phyloP scores from a whole-genome alignment of 1,140 invertebrate species.

The Fopius arisanus region DNA sequence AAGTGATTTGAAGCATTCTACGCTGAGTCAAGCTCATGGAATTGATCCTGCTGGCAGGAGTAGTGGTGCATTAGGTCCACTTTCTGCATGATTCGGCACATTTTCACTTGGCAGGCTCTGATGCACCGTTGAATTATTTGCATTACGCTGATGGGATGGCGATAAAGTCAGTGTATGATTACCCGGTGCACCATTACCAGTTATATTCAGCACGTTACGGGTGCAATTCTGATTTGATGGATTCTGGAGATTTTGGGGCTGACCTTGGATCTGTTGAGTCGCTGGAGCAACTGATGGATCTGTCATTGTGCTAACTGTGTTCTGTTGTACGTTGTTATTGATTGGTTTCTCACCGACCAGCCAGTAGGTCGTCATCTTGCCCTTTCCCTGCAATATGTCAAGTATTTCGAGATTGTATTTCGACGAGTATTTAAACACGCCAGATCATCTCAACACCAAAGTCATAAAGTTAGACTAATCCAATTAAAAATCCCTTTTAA shows the following conservation, averaged over 20 bases:
- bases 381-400: slow-evolving; percentile 77
- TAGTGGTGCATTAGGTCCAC: slow-evolving; percentile 53
- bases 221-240: slow-evolving; percentile 33
- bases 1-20: not conserved
- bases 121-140: slow-evolving; percentile 37
- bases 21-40: slow-evolving; percentile 45
- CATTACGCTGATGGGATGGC: slow-evolving; percentile 35
- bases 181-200: slow-evolving; percentile 49
- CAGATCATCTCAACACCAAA: too few relatives aligned
- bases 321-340: slow-evolving; percentile 40
- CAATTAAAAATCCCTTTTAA: too few relatives aligned
- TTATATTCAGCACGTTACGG: slow-evolving; percentile 41
- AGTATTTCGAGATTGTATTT: not conserved
- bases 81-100: slow-evolving; percentile 55
- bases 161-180: slow-evolving; percentile 27
- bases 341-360: slow-evolving; percentile 73
- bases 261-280: slow-evolving; percentile 30
- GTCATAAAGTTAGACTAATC: too few relatives aligned
- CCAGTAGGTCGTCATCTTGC: slow-evolving; percentile 90
- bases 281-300: slow-evolving; percentile 21
- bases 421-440: slow-evolving; percentile 15
- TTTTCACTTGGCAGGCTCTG: slow-evolving; percentile 43
- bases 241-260: slow-evolving; percentile 6
- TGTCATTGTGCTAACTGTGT: slow-evolving; percentile 17
- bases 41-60: slow-evolving; percentile 49